A percentile compares a stretch with the other conserved stretches of the same genome.
Evolutionary conservation across 2,113 vertebrate species (phyloP).

Genomic region (Phalacrocorax brasilianus): DNA sequence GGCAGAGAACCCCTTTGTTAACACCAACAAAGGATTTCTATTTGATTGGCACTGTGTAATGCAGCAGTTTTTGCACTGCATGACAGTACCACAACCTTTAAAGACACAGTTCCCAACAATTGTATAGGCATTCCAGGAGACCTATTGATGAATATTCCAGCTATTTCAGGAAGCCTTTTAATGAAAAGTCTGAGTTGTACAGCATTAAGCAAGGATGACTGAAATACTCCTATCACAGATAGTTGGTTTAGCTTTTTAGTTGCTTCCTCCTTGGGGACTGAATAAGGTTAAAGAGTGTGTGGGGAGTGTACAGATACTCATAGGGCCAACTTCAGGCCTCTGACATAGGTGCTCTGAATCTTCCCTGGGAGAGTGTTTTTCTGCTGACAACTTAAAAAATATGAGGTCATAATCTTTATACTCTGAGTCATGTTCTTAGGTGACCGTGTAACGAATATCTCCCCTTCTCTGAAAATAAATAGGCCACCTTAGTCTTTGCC

Average conservation of each 20-base stretch:
- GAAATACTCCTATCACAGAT: rapidly evolving
- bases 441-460: background rate
- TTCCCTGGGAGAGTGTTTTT: background rate
- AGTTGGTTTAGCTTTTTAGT: background rate
- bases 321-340: background rate
- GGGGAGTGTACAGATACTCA: background rate
- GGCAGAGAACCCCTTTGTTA: background rate
- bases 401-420: background rate
- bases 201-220: background rate
- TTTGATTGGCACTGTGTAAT: background rate
- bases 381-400: background rate
- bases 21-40: background rate
- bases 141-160: background rate
- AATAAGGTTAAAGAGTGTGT: background rate
- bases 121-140: background rate
- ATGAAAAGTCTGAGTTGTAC: background rate
- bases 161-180: background rate
- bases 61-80: background rate
- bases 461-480: background rate
- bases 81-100: background rate
- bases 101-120: background rate
- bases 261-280: background rate
- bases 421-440: background rate
- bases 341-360: background rate
- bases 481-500: background rate